A percentile compares a stretch with the other conserved stretches of the same genome.
These are phyloP conservation scores for Xestia xanthographa DNA, from an alignment of 2,888 invertebrate species.

Conservation along the genomic window DNA sequence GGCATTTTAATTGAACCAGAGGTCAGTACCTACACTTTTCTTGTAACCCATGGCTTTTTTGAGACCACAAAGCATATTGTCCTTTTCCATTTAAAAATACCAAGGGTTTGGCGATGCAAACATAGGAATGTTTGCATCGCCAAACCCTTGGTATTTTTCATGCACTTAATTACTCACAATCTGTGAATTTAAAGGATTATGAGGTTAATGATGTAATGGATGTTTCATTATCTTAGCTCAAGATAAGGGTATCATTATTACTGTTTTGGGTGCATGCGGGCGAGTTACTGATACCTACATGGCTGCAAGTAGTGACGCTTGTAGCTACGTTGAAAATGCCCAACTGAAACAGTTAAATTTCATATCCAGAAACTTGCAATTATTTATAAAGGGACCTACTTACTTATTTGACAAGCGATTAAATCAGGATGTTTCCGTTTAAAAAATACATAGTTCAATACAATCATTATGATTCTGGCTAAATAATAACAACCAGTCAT, in stretches of 20 bases:
- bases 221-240: conserved; percentile 34
- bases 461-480: too few species aligned
- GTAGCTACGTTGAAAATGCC: neutral
- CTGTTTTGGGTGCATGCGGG: conserved; percentile 43
- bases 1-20: neutral
- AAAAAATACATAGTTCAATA: neutral
- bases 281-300: conserved; percentile 5
- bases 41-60: neutral
- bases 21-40: neutral
- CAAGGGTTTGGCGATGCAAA: too few species aligned
- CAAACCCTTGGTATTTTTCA: conserved; percentile 16
- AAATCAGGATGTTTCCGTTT: neutral
- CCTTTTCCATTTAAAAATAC: neutral
- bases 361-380: neutral
- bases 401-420: neutral
- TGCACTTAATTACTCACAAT: conserved; percentile 30
- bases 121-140: too few species aligned
- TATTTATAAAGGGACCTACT: neutral
- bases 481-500: too few species aligned
- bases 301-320: neutral
- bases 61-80: neutral
- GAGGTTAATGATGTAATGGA: conserved; percentile 46
- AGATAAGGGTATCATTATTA: conserved; percentile 37
- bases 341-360: neutral
- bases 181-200: conserved; percentile 39